Evolutionary conservation across 1,140 invertebrate genomes (phyloP), one percentile per base, ranked within the genome.

Genomic region (Caerostris darwini): DNA sequence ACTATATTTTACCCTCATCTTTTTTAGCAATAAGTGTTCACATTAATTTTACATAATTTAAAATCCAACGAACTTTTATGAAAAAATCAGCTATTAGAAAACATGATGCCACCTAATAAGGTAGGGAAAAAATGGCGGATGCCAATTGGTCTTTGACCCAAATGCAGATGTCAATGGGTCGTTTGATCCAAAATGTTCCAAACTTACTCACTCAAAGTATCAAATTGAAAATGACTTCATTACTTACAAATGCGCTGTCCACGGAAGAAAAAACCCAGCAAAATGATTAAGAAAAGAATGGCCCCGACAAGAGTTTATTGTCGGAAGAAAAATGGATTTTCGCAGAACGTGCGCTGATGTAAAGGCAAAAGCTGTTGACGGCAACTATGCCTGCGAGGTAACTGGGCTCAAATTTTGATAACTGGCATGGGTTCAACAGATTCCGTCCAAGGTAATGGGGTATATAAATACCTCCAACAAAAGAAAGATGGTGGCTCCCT

Each of bases 371-470:
- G 19, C 69, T 85, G 82, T 85, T 34, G 83, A 85, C 83, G 19
- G 71, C 71, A 85, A 85, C 57, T 85, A 88, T 88, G 86, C 88
- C 88, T n/a, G 53, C 5, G 19, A 77, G 88, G 64, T 90, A 71
- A 90, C 61, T 50, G 67, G 54, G 17, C 54, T 90, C 69, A 92
- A 67, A 67, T 85, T 92, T 92, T 92, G 90, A 92, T 92, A 92
- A 92, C 90, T 92, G 90, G 90, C 90, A 92, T 8, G 59, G 50
- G 53, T 92, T 92, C 90, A 92, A 85, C 90, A 85, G 69, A 92
- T 92, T 85, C n/a, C 59, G 50, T 85, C 61, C 85, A 92, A 81
- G 90, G 85, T 85, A 87, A 61, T 64, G 53, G 81, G 81, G 69
- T 82, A 85, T 92, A 92, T 92, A 92, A 92, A 92, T 92, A 92